phyloP scores from a whole-genome alignment of 2,797 vertebrate genomes.

The Myoxocephalus aenaeus region DNA sequence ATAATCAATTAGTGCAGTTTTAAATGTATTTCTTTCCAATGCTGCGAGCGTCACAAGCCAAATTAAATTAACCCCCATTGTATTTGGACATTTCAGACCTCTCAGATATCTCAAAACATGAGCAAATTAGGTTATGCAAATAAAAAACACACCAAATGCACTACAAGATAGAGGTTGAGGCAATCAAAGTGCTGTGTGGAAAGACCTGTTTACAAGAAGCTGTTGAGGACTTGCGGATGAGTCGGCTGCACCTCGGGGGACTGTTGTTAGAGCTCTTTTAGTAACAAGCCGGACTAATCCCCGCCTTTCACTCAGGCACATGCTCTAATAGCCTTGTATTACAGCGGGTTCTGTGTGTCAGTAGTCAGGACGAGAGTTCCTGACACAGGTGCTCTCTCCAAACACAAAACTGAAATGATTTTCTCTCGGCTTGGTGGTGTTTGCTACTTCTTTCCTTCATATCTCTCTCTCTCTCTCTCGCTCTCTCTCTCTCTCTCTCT shows the following conservation, averaged over 20 bases:
- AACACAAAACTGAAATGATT: slow-evolving; percentile 37
- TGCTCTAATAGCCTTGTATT: slow-evolving; percentile 65
- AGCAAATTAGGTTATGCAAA: slow-evolving; percentile 18
- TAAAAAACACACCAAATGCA: background rate
- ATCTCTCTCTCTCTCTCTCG: background rate
- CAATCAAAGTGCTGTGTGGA: slow-evolving; percentile 33
- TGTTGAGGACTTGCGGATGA: slow-evolving; percentile 55
- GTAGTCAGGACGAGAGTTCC: slow-evolving; percentile 44
- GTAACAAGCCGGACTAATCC: slow-evolving; percentile 67
- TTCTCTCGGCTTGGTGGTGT: slow-evolving; percentile 4
- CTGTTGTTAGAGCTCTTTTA: slow-evolving; percentile 67
- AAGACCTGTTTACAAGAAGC: slow-evolving; percentile 56
- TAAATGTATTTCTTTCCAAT: background rate
- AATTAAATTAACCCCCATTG: background rate
- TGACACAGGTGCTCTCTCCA: slow-evolving; percentile 50
- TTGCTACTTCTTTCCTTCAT: background rate
- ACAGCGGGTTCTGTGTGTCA: slow-evolving; percentile 51
- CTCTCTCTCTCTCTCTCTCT: background rate
- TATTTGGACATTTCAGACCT: background rate
- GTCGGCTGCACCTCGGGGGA: slow-evolving; percentile 57
- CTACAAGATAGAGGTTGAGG: slow-evolving; percentile 10
- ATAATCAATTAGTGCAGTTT: background rate
- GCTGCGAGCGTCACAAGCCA: slow-evolving; percentile 1
- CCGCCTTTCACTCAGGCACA: slow-evolving; percentile 53
- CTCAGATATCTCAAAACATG: slow-evolving; percentile 6